Evolutionary conservation across 1,140 invertebrate species (phyloP), one percentile per base, ranked within the genome.

Genomic region (Neotoxoptera formosana): DNA sequence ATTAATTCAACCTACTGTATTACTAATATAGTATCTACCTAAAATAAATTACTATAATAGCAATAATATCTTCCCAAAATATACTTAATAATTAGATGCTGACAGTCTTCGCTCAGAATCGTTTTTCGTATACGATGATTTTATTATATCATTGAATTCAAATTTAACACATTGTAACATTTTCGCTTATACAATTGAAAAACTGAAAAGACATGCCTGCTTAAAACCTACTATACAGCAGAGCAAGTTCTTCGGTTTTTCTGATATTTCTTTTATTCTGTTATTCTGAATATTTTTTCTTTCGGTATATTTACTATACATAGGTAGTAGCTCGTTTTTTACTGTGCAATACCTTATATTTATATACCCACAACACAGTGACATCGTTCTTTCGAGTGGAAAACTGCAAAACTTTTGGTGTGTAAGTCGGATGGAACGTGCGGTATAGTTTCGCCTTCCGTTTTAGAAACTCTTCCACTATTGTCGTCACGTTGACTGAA

Each of bases 341-440:
- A 45, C 41, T 41, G 23, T 11, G 83, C 23, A 30, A n/a, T 67
- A 67, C 30, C 14, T n/a, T 67, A 67, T n/a, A n/a, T 67, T 67
- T 67, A 67, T 67, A 30, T 76, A 76, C n/a, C n/a, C 17, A 76
- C 30, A 76, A 83, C 6, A 36, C 76, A 23, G 23, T 17, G 23
- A 41, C 7, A 25, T 51, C 14, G 36, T 53, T 45, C 86, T 88
- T 88, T 51, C 47, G 30, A 48, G 86, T 51, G 86, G 45, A 88
- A 88, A 88, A 88, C 86, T 17, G n/a, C 17, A n/a, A 88, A 88
- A 88, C 86, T 88, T 88, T 51, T 8, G 2, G 86, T 47, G 7
- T 88, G 34, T 21, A 48, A 88, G 47, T 88, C 6, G 7, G n/a
- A 76, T 34, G 20, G n/a, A 76, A 41, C 41, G 36, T 11, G 84